These are phyloP conservation scores for Agrochola circellaris DNA, from an alignment of 2,888 invertebrate species.

Conservation along the genomic window DNA sequence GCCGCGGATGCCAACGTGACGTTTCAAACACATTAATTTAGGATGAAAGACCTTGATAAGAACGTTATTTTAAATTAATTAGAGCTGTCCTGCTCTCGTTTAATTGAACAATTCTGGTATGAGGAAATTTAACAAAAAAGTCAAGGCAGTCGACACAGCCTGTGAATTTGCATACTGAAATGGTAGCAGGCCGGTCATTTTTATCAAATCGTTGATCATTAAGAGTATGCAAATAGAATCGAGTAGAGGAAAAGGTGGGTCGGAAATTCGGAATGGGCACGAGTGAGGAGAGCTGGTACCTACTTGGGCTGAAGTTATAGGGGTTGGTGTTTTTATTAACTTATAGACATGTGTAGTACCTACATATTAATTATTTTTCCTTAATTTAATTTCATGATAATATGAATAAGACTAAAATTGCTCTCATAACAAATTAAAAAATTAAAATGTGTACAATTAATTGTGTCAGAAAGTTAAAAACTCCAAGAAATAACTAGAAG, in stretches of 20 bases:
- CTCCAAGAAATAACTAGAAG: not conserved
- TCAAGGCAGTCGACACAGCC: constrained; percentile 5
- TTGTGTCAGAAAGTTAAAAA: not conserved
- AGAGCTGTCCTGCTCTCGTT: not conserved
- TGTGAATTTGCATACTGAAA: constrained; percentile 55
- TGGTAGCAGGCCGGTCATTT: constrained; percentile 36
- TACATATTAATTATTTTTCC: not conserved
- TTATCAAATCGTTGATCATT: constrained; percentile 46
- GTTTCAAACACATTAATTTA: constrained; percentile 5
- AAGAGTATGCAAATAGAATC: constrained; percentile 46
- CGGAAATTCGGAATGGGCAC: constrained; percentile 24
- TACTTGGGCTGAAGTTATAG: not conserved
- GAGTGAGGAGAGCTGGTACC: constrained; percentile 16
- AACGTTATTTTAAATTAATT: constrained; percentile 17
- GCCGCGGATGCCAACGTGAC: constrained; percentile 3
- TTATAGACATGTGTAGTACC: not conserved
- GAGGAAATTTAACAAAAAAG: constrained; percentile 36
- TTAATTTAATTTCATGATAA: not conserved
- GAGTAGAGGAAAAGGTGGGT: constrained; percentile 36
- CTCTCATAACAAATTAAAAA: not conserved
- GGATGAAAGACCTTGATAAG: not conserved
- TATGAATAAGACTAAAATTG: too few species aligned
- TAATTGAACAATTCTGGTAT: constrained; percentile 37
- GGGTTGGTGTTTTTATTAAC: not conserved
- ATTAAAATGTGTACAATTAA: not conserved